phyloP scores from a whole-genome alignment of 2,113 vertebrate species.

The Mellivora capensis region DNA sequence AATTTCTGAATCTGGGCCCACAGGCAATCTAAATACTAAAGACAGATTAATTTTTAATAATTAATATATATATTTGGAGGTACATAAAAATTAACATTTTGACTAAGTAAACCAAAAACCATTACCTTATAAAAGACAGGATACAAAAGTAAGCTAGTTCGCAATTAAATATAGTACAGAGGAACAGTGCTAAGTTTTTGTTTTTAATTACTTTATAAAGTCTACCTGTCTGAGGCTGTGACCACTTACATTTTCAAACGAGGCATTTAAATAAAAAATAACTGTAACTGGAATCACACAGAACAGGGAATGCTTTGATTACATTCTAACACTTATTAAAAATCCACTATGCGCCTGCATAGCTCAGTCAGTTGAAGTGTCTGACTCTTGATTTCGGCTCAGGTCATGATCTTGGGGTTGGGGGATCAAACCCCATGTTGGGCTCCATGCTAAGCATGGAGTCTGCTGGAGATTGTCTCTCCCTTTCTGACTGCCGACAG shows the following conservation, averaged over 20 bases:
- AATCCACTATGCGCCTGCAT: background rate
- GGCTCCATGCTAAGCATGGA: background rate
- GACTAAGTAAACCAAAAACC: slow-evolving; percentile 11
- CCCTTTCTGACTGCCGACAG: background rate
- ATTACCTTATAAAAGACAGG: background rate
- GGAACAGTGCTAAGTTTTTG: background rate
- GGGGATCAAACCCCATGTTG: background rate
- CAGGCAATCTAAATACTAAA: slow-evolving; percentile 98
- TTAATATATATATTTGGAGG: slow-evolving; percentile 32
- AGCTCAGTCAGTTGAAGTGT: background rate
- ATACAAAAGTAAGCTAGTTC: background rate
- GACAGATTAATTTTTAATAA: slow-evolving; percentile 62
- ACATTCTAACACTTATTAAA: slow-evolving; percentile 19
- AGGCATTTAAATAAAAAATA: background rate
- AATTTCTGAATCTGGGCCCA: slow-evolving; percentile 98
- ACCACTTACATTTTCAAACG: background rate
- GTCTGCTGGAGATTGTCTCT: background rate
- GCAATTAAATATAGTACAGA: background rate
- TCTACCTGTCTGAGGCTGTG: background rate
- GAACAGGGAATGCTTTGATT: background rate
- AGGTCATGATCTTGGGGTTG: background rate
- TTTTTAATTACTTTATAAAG: background rate
- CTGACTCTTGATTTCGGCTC: background rate
- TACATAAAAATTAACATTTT: slow-evolving; percentile 34
- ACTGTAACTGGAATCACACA: background rate